Evolutionary conservation across 2,113 vertebrate species (phyloP).

Genomic region (Burhinus oedicnemus): DNA sequence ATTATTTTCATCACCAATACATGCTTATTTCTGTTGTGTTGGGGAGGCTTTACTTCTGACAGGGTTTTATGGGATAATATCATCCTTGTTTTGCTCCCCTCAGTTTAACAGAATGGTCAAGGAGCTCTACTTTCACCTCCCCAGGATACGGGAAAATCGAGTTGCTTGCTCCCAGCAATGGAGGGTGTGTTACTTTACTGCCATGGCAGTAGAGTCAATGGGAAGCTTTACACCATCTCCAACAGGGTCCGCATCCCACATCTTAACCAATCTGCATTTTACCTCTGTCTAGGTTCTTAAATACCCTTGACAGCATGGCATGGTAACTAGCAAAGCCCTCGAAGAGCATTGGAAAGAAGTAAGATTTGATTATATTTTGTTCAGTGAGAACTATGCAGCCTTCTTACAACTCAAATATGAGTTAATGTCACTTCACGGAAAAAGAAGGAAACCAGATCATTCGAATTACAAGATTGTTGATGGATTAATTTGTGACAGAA

Average conservation of each 20-base stretch:
- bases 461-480: slow-evolving; percentile 63
- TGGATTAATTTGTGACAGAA: slow-evolving; percentile 56
- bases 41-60: not conserved
- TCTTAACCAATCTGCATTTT: not conserved
- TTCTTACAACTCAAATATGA: slow-evolving; percentile 40
- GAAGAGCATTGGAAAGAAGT: slow-evolving; percentile 12
- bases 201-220: not conserved
- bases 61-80: not conserved
- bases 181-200: not conserved
- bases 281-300: not conserved
- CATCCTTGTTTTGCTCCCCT: not conserved
- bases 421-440: slow-evolving; percentile 24
- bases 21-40: not conserved
- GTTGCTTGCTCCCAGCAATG: not conserved
- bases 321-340: not conserved
- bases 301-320: not conserved
- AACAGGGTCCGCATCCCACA: not conserved
- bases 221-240: not conserved
- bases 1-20: not conserved
- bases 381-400: slow-evolving; percentile 17
- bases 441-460: slow-evolving; percentile 59
- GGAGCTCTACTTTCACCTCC: not conserved
- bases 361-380: slow-evolving; percentile 44
- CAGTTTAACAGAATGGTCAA: not conserved
- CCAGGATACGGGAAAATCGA: not conserved